Evolutionary conservation across 2,113 vertebrate genomes (phyloP).

Genomic region (Datnioides undecimradiatus): DNA sequence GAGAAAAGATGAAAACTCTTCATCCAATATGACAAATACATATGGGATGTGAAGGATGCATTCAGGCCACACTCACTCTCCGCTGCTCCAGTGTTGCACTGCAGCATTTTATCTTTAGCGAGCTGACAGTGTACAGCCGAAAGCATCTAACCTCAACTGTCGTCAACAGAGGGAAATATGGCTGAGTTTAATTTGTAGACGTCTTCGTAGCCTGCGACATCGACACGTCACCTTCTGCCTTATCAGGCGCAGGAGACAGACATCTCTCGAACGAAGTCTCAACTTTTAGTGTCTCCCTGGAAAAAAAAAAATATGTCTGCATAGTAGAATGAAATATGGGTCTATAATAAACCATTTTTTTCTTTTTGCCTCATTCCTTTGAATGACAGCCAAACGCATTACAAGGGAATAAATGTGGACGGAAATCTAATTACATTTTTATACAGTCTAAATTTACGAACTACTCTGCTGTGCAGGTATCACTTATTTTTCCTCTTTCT

Average conservation of each 20-base stretch:
- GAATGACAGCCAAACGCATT: slow-evolving; percentile 65
- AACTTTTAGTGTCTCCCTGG: slow-evolving; percentile 22
- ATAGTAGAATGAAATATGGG: slow-evolving; percentile 26
- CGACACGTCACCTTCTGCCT: slow-evolving; percentile 22
- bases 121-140: slow-evolving; percentile 37
- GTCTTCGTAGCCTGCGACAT: slow-evolving; percentile 35
- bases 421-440: slow-evolving; percentile 66
- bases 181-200: slow-evolving; percentile 38
- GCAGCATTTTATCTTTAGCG: slow-evolving; percentile 56
- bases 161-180: slow-evolving; percentile 17
- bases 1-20: slow-evolving; percentile 60
- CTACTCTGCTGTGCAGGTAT: slow-evolving; percentile 33
- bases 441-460: slow-evolving; percentile 56
- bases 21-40: slow-evolving; percentile 64
- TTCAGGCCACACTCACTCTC: slow-evolving; percentile 56
- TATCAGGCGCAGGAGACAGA: slow-evolving; percentile 21
- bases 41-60: slow-evolving; percentile 57
- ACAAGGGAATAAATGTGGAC: slow-evolving; percentile 52
- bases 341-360: slow-evolving; percentile 25
- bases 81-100: slow-evolving; percentile 46
- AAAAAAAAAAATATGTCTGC: slow-evolving; percentile 29
- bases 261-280: not conserved
- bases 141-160: slow-evolving; percentile 30
- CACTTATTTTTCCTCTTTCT: slow-evolving; percentile 25
- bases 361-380: slow-evolving; percentile 38